phyloP scores from a whole-genome alignment of 92 coral and sea anemone genomes.

The Porites cylindrica region DNA sequence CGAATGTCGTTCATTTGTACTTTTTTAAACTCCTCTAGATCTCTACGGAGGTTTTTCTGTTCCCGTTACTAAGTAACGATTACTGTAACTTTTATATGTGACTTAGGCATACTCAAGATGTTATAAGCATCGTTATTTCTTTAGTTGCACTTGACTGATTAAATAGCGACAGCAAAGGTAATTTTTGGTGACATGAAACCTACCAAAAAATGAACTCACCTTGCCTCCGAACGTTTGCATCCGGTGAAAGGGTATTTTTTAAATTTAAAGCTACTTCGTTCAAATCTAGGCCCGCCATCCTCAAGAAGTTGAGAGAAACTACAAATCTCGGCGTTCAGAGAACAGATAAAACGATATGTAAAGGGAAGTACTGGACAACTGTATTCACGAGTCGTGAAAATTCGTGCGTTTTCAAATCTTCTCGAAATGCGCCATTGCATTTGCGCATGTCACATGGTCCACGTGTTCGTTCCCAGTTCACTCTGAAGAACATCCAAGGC shows the following conservation, averaged over 20 bases:
- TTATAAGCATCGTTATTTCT: background rate
- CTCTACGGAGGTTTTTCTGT: background rate
- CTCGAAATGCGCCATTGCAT: conserved; percentile 47
- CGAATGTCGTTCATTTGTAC: no score
- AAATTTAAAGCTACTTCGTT: conserved; percentile 78
- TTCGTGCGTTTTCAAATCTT: conserved; percentile 38
- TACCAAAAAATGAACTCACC: conserved; percentile 49
- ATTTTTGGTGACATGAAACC: background rate
- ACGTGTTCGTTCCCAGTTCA: conserved; percentile 25
- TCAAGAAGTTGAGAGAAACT: background rate
- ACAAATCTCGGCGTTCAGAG: background rate
- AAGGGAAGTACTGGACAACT: background rate
- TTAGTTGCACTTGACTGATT: background rate
- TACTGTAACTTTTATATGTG: no score
- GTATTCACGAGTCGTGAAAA: background rate
- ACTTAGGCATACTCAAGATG: no score
- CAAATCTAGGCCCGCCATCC: conserved; percentile 52
- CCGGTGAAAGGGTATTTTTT: conserved; percentile 87
- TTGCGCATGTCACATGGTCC: conserved; percentile 38
- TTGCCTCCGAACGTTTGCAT: conserved; percentile 82
- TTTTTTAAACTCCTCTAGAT: no score
- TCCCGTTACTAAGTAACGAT: background rate
- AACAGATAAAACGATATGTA: background rate
- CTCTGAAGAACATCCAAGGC: background rate
- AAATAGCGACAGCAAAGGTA: background rate